Evolutionary conservation across 2,797 vertebrate genomes (phyloP).

Genomic region (Scolopax bukidnonensis): DNA sequence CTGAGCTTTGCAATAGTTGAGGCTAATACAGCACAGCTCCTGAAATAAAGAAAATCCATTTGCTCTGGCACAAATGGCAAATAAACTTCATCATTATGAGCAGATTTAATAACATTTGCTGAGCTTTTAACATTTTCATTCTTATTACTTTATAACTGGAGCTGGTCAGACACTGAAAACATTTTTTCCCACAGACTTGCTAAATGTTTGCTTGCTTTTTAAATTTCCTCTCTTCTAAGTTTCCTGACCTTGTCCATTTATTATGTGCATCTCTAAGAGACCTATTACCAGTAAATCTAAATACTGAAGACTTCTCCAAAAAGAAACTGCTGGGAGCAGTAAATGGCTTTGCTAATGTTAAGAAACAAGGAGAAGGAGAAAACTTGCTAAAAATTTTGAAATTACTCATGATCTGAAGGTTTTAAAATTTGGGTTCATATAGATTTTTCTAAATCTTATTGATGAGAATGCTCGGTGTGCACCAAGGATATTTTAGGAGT

Average conservation of each 20-base stretch:
- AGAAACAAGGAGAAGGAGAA: not conserved
- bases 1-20: not conserved
- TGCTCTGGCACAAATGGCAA: not conserved
- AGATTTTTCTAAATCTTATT: not conserved
- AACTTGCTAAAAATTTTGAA: not conserved
- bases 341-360: not conserved
- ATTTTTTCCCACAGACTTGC: not conserved
- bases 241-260: not conserved
- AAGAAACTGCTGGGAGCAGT: not conserved
- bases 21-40: not conserved
- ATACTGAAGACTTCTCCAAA: not conserved
- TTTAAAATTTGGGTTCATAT: not conserved
- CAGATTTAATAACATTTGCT: constrained; percentile 8
- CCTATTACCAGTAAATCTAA: not conserved
- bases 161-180: not conserved
- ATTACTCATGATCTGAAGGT: not conserved
- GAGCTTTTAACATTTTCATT: constrained; percentile 12
- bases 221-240: not conserved
- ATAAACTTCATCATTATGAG: not conserved
- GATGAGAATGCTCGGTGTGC: not conserved
- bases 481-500: not conserved
- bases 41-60: constrained; percentile 33
- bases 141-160: not conserved
- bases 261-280: not conserved
- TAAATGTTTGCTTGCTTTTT: not conserved